Base-by-base conservation (phyloP, 2,888 invertebrate genomes). In the Girardia tigrina region DNA sequence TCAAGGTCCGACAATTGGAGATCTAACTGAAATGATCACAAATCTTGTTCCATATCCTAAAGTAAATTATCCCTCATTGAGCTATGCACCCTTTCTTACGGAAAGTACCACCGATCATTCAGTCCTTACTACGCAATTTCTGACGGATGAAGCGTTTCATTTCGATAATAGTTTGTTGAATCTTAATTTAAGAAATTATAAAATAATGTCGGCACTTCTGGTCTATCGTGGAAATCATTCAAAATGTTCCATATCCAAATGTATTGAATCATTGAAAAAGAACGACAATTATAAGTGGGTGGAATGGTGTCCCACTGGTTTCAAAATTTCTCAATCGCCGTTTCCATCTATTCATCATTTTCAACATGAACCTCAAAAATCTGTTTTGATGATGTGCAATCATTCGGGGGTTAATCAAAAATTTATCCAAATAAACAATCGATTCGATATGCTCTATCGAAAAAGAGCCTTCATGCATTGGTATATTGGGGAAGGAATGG, bases 61-160 rank as follows among this genome's bases (percentile, higher is more conserved):
- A 27, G 27, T 71, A 2, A 27, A 4, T 29, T 71, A 26, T 29
- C 71, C 71, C n/a, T 26, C 29, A 6, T 6, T 71, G n/a, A 71
- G 29, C 23, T 71, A 71, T 29, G 6, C 71, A 29, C 71, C 71
- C 12, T 28, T 71, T 27, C 73, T 78, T 36, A 71, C 71, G 1
- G 23, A n/a, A 28, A 6, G 16, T 20, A 71, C 4, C 71, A 6
- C 27, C 23, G 28, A 71, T 29, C 71, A 71, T 28, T 20, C 28
- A n/a, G 4, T 28, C 16, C 4, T 73, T 8, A 26, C 29, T 12
- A 16, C 29, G 4, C 78, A 90, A 29, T 92, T 92, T 84, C 92
- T 93, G 84, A 94, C 93, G 82, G 91, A 91, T 82, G 90, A 91
- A 20, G 93, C 93, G 85, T 75, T 89, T 89, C 8, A 91, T 88